These are phyloP conservation scores for Micropoecilia bifurca DNA, from an alignment of 2,797 vertebrate species.

Conservation along the genomic window DNA sequence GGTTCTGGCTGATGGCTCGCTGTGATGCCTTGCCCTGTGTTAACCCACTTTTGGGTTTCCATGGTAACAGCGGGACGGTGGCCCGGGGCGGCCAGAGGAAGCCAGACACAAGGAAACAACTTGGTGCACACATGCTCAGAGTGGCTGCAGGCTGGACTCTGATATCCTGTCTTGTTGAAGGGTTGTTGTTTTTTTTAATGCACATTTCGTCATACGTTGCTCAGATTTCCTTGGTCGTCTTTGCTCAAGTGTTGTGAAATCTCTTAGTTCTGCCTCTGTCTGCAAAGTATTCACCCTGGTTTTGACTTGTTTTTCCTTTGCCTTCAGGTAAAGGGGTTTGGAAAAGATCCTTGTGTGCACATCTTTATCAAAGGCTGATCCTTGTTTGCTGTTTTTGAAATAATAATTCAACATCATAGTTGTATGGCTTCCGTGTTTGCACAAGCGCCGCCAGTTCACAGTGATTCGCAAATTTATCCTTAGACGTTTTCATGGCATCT, in stretches of 20 bases:
- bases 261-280: neutral
- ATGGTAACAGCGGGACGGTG: constrained; percentile 73
- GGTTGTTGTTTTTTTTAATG: neutral
- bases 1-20: constrained; percentile 54
- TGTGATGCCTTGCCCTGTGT: constrained; percentile 58
- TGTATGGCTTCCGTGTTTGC: neutral
- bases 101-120: constrained; percentile 56
- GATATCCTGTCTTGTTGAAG: neutral
- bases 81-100: constrained; percentile 56
- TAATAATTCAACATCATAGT: neutral
- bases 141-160: constrained; percentile 33
- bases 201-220: constrained; percentile 7
- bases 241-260: neutral
- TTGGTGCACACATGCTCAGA: constrained; percentile 40
- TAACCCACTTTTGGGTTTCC: constrained; percentile 77
- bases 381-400: neutral
- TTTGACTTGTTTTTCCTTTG: constrained; percentile 1
- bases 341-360: neutral
- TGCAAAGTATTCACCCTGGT: neutral
- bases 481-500: neutral
- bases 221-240: constrained; percentile 5
- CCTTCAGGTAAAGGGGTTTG: neutral
- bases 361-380: neutral
- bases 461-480: neutral
- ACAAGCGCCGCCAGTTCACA: neutral